Evolutionary conservation across 2,797 vertebrate genomes (phyloP).

Genomic region (Basileuterus tristriatus): DNA sequence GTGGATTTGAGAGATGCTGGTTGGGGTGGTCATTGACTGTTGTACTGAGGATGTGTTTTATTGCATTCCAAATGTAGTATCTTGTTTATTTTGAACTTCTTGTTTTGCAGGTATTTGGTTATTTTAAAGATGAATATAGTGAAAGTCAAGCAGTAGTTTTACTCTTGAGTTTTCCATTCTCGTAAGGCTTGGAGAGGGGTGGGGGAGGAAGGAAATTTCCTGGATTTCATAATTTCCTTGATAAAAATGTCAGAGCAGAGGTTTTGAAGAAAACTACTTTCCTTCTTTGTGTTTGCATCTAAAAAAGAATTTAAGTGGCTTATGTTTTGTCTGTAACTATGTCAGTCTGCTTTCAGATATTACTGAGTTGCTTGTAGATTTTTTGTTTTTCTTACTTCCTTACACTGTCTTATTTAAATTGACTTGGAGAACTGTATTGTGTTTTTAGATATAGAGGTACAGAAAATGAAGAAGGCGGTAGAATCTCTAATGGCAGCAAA

Average conservation of each 20-base stretch:
- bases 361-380: not conserved
- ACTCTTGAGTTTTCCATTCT: not conserved
- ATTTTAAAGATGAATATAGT: not conserved
- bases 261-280: not conserved
- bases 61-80: not conserved
- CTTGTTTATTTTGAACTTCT: not conserved
- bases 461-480: slow-evolving; percentile 96
- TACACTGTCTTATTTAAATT: not conserved
- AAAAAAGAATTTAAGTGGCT: not conserved
- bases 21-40: not conserved
- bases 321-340: not conserved
- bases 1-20: not conserved
- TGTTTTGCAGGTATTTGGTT: not conserved
- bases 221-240: not conserved
- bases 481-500: slow-evolving; percentile 96
- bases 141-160: not conserved
- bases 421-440: slow-evolving; percentile 36
- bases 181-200: not conserved
- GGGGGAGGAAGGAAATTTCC: not conserved
- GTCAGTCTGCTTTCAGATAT: not conserved
- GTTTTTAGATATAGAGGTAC: slow-evolving; percentile 91
- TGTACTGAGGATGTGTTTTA: not conserved
- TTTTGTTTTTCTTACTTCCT: not conserved
- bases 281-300: not conserved
- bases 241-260: not conserved